phyloP scores from a whole-genome alignment of 2,113 vertebrate species.

The Rafetus swinhoei region DNA sequence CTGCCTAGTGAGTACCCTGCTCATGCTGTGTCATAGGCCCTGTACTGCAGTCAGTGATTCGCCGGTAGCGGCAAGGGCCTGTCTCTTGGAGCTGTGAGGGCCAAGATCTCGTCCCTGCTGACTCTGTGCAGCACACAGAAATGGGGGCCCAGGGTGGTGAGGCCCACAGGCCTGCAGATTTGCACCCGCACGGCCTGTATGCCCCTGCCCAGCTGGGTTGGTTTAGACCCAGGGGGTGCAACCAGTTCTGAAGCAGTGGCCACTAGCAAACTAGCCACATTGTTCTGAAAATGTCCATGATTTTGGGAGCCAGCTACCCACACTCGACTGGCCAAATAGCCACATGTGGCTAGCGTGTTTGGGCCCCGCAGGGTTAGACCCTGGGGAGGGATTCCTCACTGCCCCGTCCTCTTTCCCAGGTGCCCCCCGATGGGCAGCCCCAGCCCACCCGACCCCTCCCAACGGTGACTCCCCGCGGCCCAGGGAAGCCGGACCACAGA shows the following conservation, averaged over 20 bases:
- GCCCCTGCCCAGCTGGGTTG: not conserved
- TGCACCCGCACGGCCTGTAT: not conserved
- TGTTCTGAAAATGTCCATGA: too few species aligned
- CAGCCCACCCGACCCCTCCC: conserved; percentile 87
- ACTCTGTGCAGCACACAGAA: not conserved
- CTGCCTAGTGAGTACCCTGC: not conserved
- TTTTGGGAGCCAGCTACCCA: too few species aligned
- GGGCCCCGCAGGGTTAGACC: too few species aligned
- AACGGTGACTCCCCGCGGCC: conserved; percentile 83
- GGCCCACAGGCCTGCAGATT: not conserved
- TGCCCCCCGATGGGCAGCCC: conserved; percentile 77
- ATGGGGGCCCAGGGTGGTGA: not conserved
- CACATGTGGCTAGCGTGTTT: too few species aligned
- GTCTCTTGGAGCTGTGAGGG: not conserved
- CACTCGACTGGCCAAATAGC: too few species aligned
- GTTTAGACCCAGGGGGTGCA: too few species aligned
- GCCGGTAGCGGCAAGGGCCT: not conserved
- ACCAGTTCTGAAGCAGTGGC: too few species aligned
- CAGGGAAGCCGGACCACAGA: conserved; percentile 82
- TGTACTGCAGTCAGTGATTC: not conserved
- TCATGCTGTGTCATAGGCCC: not conserved
- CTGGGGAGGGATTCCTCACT: not conserved
- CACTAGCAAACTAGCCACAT: too few species aligned
- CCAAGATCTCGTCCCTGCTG: not conserved
- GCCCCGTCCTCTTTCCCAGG: conserved; percentile 64